These are phyloP conservation scores for Xylocampa areola DNA, from an alignment of 2,888 invertebrate genomes.

Conservation along the genomic window DNA sequence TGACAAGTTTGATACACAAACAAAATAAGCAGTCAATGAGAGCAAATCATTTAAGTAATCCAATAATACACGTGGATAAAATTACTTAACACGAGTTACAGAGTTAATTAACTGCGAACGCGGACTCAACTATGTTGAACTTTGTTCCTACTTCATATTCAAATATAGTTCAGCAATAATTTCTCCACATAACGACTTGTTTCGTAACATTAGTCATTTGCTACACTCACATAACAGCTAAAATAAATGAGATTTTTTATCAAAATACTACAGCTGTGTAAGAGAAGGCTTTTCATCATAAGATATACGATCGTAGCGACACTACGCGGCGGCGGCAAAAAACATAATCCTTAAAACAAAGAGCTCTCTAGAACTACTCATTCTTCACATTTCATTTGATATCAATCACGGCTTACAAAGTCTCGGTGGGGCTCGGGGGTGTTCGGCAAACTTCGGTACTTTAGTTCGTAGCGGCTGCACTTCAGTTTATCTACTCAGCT, in stretches of 20 bases:
- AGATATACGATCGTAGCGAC: conserved; percentile 61
- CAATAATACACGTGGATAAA: conserved; percentile 22
- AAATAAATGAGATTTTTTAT: conserved; percentile 11
- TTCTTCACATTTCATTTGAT: conserved; percentile 89
- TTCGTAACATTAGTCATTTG: background rate
- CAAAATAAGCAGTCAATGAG: conserved; percentile 22
- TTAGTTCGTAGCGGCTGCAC: conserved; percentile 74
- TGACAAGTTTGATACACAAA: background rate
- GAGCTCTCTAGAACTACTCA: conserved; percentile 84
- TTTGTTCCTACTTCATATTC: background rate
- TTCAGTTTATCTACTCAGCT: conserved; percentile 81
- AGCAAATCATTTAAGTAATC: conserved; percentile 37
- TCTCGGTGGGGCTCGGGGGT: conserved; percentile 76
- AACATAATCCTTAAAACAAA: conserved; percentile 86
- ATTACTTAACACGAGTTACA: conserved; percentile 34
- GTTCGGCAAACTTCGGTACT: conserved; percentile 77
- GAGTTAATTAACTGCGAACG: conserved; percentile 37
- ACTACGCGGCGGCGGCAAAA: conserved; percentile 63
- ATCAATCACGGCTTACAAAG: conserved; percentile 87
- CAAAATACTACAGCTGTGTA: conserved; percentile 12
- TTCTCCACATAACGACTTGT: conserved; percentile 2
- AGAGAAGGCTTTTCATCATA: conserved; percentile 51
- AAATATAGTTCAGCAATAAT: background rate
- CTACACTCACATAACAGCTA: background rate
- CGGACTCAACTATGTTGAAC: conserved; percentile 14